Percentiles rank a stretch among this genome's conserved stretches.
These are phyloP conservation scores for Drosophila atripex DNA, from an alignment of 2,888 invertebrate species.

Conservation along the genomic window DNA sequence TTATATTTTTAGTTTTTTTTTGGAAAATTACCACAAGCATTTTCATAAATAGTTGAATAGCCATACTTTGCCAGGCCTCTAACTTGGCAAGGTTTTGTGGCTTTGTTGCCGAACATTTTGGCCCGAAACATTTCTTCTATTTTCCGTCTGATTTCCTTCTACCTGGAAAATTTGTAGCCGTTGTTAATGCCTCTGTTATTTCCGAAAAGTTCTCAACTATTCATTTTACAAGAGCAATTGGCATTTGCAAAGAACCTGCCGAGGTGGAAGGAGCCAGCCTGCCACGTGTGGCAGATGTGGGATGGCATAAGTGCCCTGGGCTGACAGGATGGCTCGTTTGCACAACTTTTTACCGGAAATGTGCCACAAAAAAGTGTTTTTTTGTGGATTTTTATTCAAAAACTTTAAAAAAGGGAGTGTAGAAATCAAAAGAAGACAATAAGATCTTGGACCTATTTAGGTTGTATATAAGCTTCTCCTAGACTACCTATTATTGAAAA, in stretches of 20 bases:
- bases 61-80: slow-evolving; percentile 49
- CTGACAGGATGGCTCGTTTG: neutral
- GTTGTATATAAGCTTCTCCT: too few relatives aligned
- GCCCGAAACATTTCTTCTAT: slow-evolving; percentile 11
- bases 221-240: slow-evolving; percentile 49
- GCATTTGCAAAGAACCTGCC: slow-evolving; percentile 35
- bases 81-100: slow-evolving; percentile 38
- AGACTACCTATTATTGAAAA: neutral
- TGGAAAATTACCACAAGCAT: slow-evolving; percentile 68
- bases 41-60: slow-evolving; percentile 75
- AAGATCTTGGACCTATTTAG: too few relatives aligned
- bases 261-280: neutral
- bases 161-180: slow-evolving; percentile 31
- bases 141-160: slow-evolving; percentile 26
- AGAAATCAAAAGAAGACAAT: neutral
- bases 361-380: slow-evolving; percentile 2
- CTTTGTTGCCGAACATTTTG: slow-evolving; percentile 28
- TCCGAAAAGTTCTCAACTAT: slow-evolving; percentile 46
- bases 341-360: slow-evolving; percentile 22
- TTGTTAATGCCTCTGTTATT: slow-evolving; percentile 36
- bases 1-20: slow-evolving; percentile 28
- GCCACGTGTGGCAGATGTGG: slow-evolving; percentile 6
- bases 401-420: neutral
- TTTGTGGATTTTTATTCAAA: neutral
- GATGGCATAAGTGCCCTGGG: slow-evolving; percentile 2